Base-by-base conservation (phyloP, 1,140 invertebrate genomes). In the Nephila pilipes region DNA sequence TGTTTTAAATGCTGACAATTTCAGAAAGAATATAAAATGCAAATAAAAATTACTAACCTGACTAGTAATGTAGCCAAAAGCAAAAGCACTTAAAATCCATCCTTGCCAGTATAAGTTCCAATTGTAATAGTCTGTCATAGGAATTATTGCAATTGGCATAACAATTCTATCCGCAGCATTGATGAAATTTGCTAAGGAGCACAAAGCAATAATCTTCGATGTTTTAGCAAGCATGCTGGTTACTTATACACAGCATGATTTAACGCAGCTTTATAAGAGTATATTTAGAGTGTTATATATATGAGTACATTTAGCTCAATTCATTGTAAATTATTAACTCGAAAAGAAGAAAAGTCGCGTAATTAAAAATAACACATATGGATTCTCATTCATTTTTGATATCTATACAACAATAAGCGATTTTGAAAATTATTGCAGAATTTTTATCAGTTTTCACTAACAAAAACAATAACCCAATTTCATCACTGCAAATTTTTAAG, bases 101-200 rank as follows among this genome's bases (percentile, higher is more conserved):
- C 97, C 97, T 95, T 98, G 97, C 95, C 96, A 96, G 94, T 97
- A 96, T 32, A 98, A 95, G 94, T 96, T 97, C 97, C 97, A 98
- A 63, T 97, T 96, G 95, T 97, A 98, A 95, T 97, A 96, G 95
- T 97, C 96, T 2, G 97, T 96, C 97, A 98, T 98, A 1, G 96
- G 97, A 57, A 98, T 96, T 93, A 98, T 97, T 20, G 97, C 97
- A 80, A 98, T 97, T 1, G 97, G 97, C 97, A 98, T 97, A 81
- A 98, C 97, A 29, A 97, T 97, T 93, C 97, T 95, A 95, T 98
- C 97, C 2, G 97, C 97, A 65, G 97, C 97, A 95, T 98, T 98
- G 93, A 98, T 97, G 94, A 98, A 97, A 95, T 98, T 98, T 29
- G 97, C 97, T 87, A 97, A 95, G 8, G 97, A 97, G 95, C 97